These are phyloP conservation scores for Zosterops hypoxanthus DNA, from an alignment of 2,113 vertebrate genomes.

Conservation along the genomic window DNA sequence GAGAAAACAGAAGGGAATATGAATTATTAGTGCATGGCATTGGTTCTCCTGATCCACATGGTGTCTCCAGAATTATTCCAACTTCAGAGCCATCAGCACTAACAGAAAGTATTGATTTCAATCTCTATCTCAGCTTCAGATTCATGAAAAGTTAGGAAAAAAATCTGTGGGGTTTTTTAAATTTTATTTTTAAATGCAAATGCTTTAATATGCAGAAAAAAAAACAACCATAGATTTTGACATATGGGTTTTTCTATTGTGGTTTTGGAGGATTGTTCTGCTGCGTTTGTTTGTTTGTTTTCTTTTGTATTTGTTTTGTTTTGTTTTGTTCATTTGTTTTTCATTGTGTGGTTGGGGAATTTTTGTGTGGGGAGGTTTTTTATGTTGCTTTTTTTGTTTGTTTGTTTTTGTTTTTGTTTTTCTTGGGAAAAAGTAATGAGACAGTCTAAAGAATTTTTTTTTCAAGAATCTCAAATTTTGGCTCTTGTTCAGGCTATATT, in stretches of 20 bases:
- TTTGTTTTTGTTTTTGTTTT: not conserved
- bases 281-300: not conserved
- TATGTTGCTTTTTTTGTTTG: not conserved
- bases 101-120: not conserved
- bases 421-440: not conserved
- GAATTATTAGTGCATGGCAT: not conserved
- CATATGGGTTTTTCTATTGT: not conserved
- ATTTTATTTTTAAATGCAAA: not conserved
- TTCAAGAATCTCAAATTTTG: not conserved
- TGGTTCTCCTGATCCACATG: not conserved
- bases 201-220: not conserved
- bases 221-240: not conserved
- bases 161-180: rapidly evolving
- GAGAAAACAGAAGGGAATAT: not conserved
- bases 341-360: not conserved
- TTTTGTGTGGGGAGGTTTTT: not conserved
- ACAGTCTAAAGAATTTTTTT: not conserved
- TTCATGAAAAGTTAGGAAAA: constrained; percentile 1
- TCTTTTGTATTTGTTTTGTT: not conserved
- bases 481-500: not conserved
- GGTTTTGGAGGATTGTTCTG: not conserved
- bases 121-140: not conserved
- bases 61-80: not conserved
- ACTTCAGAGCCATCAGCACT: not conserved
- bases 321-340: not conserved